Evolutionary conservation across 2,797 vertebrate species (phyloP), one percentile per base, ranked within the genome.

Genomic region (Diplodus puntazzo): DNA sequence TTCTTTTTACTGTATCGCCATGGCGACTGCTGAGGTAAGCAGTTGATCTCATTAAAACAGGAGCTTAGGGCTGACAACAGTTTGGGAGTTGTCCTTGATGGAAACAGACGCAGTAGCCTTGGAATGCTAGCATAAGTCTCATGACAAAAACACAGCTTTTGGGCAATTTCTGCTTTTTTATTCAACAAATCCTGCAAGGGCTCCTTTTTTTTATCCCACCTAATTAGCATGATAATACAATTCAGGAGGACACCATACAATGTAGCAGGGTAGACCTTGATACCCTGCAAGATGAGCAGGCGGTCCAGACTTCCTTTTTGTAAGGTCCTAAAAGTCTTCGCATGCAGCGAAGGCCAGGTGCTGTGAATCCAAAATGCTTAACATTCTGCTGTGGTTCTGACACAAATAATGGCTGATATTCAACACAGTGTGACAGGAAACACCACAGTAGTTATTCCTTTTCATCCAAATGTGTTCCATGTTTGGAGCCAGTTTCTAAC

Each of bases 1-100:
- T 80, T 81, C 63, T n/a, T 86, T 85, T 83, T 82, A 86, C 48
- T 87, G 79, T 79, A 87, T 90, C 49, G 16, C 82, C 80, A 87
- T 87, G 77, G 86, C 5, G 69, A 85, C 87, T 86, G 89, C 87
- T 89, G 86, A 89, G 76, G 88, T 90, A 91, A 87, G 88, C 87
- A 87, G 79, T 79, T 87, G 69, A 78, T 90, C 76, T 90, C 84
- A 89, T 90, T 89, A 85, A 86, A 90, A 80, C 52, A 42, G 73
- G 57, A 65, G 70, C 75, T 77, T 49, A 2, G 54, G 39, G 53
- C 68, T 30, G 73, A 77, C 66, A 85, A 75, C 75, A 86, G 62
- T 82, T 85, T 69, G 75, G 52, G 79, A 83, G 64, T 83, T 80
- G 77, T 82, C 88, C 87, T 93, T 88, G 83, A 83, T 27, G 17